Evolutionary conservation across 2,113 vertebrate genomes (phyloP), one percentile per base, ranked within the genome.

Genomic region (Antennarius striatus): DNA sequence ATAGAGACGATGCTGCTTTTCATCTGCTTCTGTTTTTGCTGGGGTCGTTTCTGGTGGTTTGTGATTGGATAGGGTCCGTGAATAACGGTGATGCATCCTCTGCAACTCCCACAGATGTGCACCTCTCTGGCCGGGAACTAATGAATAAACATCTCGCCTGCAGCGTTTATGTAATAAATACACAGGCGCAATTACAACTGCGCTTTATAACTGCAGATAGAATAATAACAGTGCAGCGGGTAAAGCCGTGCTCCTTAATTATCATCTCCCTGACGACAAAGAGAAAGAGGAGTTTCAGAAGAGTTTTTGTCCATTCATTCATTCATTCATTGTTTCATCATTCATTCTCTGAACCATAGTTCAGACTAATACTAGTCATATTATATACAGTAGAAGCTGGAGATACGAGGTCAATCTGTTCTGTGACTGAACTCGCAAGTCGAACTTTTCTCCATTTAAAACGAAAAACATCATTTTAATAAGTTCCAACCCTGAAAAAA

Each of bases 121-220:
- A 36, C 32, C 32, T 36, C 32, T 36, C 32, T 36, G 4, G 32
- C 32, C 4, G 50, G 5, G 29, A 51, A 42, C 46, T 67, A 72
- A 85, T 75, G 68, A 82, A 79, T 80, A 75, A 28, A 16, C 74
- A 79, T 62, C 57, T 80, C 83, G 82, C 81, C 84, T 81, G 36
- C 4, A 77, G 83, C 65, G 49, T 75, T 59, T 68, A 74, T 77
- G 67, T 82, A 74, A 88, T 90, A 87, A 86, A 90, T 88, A 76
- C 42, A 46, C 65, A 89, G 81, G 77, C 82, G 72, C 86, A 86
- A 90, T 91, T 91, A 87, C 86, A 81, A 81, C 64, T 72, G 10
- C 81, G 85, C 82, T 89, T 87, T 70, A 79, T 77, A 79, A 86
- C 80, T 74, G 50, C 74, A 79, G 55, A 83, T 80, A 87, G 76